Base-by-base conservation (phyloP, 2,797 vertebrate genomes). In the Eulemur coronatus region DNA sequence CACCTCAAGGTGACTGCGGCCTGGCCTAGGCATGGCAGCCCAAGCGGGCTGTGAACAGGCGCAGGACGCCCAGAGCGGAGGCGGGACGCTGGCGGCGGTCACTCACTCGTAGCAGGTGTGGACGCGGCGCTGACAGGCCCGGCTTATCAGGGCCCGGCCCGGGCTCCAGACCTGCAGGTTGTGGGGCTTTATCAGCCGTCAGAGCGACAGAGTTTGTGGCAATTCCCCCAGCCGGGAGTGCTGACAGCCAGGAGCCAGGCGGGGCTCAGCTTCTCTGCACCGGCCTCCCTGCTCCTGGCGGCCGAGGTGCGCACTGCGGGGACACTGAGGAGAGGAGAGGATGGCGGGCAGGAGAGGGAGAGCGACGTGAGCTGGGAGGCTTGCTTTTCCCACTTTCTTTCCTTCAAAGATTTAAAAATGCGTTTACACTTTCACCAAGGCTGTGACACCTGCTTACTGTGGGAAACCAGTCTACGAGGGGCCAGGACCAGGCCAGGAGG, bases 121-220 rank as follows among this genome's bases (percentile, higher is more conserved):
- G 97, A 92, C 1, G 26, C 17, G 43, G 78, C 0, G 87, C 92
- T 98, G 98, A 98, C 98, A 98, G 89, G 0, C 82, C 33, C 2
- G 94, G 96, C 98, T 98, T 98, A 98, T 98, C 98, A 97, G 97
- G 97, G 96, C 89, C 93, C 96, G 98, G 94, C 97, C 96, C 96
- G 80, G 97, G 95, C 98, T 98, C 96, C 95, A 90, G 96, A 48
- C 46, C 48, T 81, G 76, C 33, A 94, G 97, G 91, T 89, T 55
- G 70, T 85, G 97, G 67, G 95, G 87, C 91, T 94, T 98, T 99
- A 98, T 98, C 98, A 76, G 76, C 92, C 28, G 33, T 73, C 1
- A 96, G 92, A 94, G 98, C 95, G 98, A 97, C 82, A 43, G 95
- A 80, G 97, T 98, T 96, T 89, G 88, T 96, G 87, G 94, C 26